A percentile compares a stretch with the other conserved stretches of the same genome.
Conservation (phyloP, 2,888 invertebrate species). For the Cybosia mesomella region DNA sequence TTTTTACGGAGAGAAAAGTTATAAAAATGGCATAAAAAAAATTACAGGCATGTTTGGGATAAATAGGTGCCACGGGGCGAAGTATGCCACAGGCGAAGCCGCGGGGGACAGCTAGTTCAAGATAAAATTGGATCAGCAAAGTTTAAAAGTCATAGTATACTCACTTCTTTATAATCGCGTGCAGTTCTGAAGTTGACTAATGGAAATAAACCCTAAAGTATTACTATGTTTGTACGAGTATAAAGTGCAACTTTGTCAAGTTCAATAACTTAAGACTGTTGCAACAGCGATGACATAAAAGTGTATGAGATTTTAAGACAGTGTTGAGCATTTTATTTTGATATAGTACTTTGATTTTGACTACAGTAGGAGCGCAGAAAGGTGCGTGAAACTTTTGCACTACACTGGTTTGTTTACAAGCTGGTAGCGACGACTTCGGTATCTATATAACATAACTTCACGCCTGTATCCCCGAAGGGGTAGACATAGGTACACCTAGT, state of each 20-base stretch:
- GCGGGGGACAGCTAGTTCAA: too few species aligned
- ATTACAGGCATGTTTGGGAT: too few species aligned
- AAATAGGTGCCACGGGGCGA: too few species aligned
- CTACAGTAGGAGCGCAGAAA: too few species aligned
- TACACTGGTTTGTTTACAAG: background rate
- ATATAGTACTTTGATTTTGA: background rate
- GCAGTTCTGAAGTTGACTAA: constrained; percentile 1
- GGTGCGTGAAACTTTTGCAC: too few species aligned
- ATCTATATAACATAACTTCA: too few species aligned
- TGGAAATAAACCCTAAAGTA: background rate
- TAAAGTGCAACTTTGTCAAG: constrained; percentile 9
- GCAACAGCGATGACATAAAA: background rate
- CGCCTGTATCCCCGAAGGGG: too few species aligned
- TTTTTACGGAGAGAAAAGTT: too few species aligned
- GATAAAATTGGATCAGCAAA: too few species aligned
- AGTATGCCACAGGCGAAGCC: too few species aligned
- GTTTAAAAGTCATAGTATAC: background rate
- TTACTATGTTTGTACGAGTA: constrained; percentile 7
- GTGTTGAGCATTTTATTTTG: constrained; percentile 1
- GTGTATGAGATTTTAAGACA: background rate
- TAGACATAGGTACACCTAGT: too few species aligned
- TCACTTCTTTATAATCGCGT: background rate
- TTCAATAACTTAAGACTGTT: background rate
- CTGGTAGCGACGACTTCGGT: background rate
- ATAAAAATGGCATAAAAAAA: too few species aligned